Base-by-base conservation (phyloP, 1,140 invertebrate species). In the Venturia canescens region DNA sequence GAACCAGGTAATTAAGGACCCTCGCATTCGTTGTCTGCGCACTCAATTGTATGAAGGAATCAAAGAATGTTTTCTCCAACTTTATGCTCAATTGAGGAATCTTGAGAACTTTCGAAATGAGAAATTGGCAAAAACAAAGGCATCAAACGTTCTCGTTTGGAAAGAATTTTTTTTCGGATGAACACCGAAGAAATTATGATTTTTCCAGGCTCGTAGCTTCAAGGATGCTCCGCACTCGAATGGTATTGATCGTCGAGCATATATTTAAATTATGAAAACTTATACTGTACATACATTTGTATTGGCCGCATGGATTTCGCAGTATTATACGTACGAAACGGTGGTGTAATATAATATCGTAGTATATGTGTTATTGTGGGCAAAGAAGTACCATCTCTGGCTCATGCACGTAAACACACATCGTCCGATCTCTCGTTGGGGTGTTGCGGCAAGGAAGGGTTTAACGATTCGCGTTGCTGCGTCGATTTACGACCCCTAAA, bases 401-500 rank as follows among this genome's bases (percentile, higher is more conserved):
- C 63, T 63, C 82, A 83, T 85, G 86, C 88, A 86, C 85, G 83
- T 78, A 77, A 80, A 81, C 85, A 87, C 87, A 86, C 85, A 88
- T 90, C 85, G 87, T 82, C 84, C 83, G 31, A 72, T 81, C 78
- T 34, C 70, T 66, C 57, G 50, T 31, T 31, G 53, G 63, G 88
- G 89, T 90, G 89, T 89, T 91, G 90, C 84, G 87, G 88, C 89
- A 91, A 91, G 89, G 88, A 92, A 90, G 90, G 90, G 89, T 91
- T 92, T 92, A 91, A 91, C 91, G 91, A 92, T 92, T 92, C 89
- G 87, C 90, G 90, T 91, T 90, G 90, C 89, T 90, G 88, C 90
- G 88, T 89, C 91, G 90, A 92, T 92, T 92, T 92, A 92, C 90
- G 91, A 87, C 89, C 90, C 89, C 89, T 92, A 92, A 91, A 92